Evolutionary conservation across 1,140 invertebrate species (phyloP).

Genomic region (Macrosteles quadrilineatus): DNA sequence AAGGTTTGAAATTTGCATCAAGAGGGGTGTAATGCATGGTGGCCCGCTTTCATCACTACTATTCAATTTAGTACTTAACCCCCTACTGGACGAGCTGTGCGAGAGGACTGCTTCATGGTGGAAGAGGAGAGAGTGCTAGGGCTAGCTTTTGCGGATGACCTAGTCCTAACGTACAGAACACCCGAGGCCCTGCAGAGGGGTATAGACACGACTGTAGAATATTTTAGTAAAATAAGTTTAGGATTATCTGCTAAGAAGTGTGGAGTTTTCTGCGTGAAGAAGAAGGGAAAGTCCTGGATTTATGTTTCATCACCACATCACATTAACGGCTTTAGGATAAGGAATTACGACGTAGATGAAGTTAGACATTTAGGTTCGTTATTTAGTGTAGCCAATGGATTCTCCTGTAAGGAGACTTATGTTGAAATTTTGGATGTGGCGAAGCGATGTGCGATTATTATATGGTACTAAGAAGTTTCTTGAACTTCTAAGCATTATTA

Average conservation of each 20-base stretch:
- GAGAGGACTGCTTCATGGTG: not conserved
- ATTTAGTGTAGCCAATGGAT: not conserved
- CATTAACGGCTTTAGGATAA: not conserved
- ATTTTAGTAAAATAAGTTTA: not conserved
- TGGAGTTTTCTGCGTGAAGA: not conserved
- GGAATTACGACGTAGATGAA: not conserved
- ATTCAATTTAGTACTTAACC: slow-evolving; percentile 38
- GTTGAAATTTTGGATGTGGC: not conserved
- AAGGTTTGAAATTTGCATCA: not conserved
- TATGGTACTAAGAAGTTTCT: not conserved
- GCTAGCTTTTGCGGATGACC: slow-evolving; percentile 47
- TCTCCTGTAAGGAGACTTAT: not conserved
- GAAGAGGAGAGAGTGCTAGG: slow-evolving; percentile 18
- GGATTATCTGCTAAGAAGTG: not conserved
- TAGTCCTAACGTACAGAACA: slow-evolving; percentile 38
- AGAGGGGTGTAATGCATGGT: slow-evolving; percentile 44
- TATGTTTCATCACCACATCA: no score
- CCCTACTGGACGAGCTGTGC: slow-evolving; percentile 17
- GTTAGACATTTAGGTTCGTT: not conserved
- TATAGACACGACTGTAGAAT: not conserved
- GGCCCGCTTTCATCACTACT: slow-evolving; percentile 43
- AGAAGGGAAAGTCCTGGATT: not conserved
- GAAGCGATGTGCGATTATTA: not conserved
- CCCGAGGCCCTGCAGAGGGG: not conserved
- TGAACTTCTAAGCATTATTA: no score